Evolutionary conservation across 2,888 invertebrate species (phyloP), one percentile per base, ranked within the genome.

Genomic region (Andrena praecox): DNA sequence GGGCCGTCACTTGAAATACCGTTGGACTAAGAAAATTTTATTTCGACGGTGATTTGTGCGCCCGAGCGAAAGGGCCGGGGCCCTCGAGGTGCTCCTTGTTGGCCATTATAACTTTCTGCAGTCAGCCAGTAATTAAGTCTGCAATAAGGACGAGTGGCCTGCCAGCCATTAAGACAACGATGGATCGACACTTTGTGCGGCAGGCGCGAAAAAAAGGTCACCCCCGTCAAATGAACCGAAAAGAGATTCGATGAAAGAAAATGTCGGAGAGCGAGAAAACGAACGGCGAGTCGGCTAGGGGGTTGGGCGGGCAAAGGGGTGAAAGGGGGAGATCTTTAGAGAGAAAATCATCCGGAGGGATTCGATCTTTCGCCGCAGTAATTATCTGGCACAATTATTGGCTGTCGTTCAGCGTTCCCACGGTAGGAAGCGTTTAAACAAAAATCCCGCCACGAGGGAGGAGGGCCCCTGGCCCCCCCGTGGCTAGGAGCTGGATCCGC

Each of bases 61-160:
- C 72, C 77, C 71, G 70, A 70, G 67, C 77, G 84, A 88, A 85
- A 86, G 67, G 80, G 80, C 80, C 76, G 78, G 69, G 77, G 62
- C 76, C 84, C 82, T 89, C 84, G 84, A 56, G 86, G 87, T 85
- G 86, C 92, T 92, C 91, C 90, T 92, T 91, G 89, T 89, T 91
- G 91, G 91, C 92, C 93, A 93, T 93, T 93, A 93, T 93, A 93
- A 93, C 91, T 93, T 93, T 91, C 90, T 85, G 66, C 91, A 93
- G 93, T 92, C 91, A 93, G 93, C 91, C 91, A 93, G 93, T 93
- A 93, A 93, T 93, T 93, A 93, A 93, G 93, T 93, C 92, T 89
- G 93, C 93, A 93, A 92, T 93, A 93, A 93, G 91, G 92, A 93
- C 90, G 91, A 93, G 93, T 91, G 93, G 93, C 91, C 92, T 89